Evolutionary conservation across 1,140 invertebrate genomes (phyloP).

Genomic region (Leguminivora glycinivorella): DNA sequence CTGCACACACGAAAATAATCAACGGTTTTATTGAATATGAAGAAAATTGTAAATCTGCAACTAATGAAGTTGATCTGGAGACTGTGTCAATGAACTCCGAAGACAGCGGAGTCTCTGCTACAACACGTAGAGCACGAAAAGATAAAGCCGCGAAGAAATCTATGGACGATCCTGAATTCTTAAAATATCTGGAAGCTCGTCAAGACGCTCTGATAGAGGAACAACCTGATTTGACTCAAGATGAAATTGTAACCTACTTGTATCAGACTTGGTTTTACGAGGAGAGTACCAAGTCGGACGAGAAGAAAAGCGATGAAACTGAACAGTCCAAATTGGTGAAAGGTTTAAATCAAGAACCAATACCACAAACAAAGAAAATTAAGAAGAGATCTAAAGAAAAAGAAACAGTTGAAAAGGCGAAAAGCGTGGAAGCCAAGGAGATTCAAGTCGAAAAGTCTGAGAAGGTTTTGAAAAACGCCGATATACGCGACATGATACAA

Average conservation of each 20-base stretch:
- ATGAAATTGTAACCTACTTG: slow-evolving; percentile 76
- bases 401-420: slow-evolving; percentile 40
- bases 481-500: slow-evolving; percentile 32
- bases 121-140: slow-evolving; percentile 42
- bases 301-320: slow-evolving; percentile 57
- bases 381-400: slow-evolving; percentile 56
- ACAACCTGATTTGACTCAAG: slow-evolving; percentile 74
- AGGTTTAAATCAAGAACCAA: slow-evolving; percentile 51
- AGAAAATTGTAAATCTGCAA: slow-evolving; percentile 29
- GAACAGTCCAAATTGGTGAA: slow-evolving; percentile 58
- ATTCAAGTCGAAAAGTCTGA: neutral
- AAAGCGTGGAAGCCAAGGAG: slow-evolving; percentile 24
- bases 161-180: slow-evolving; percentile 70
- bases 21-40: slow-evolving; percentile 38
- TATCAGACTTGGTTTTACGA: slow-evolving; percentile 78
- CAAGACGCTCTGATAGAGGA: slow-evolving; percentile 76
- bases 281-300: slow-evolving; percentile 63
- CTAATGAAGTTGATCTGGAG: slow-evolving; percentile 50
- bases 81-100: slow-evolving; percentile 56
- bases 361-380: slow-evolving; percentile 43
- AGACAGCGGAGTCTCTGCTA: slow-evolving; percentile 47
- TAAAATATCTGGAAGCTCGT: slow-evolving; percentile 77
- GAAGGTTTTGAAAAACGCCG: neutral
- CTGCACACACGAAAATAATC: slow-evolving; percentile 24
- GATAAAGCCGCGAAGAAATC: slow-evolving; percentile 34